A percentile compares a stretch with the other conserved stretches of the same genome.
These are phyloP conservation scores for Latrodectus geometricus DNA, from an alignment of 1,140 invertebrate species.

Conservation along the genomic window DNA sequence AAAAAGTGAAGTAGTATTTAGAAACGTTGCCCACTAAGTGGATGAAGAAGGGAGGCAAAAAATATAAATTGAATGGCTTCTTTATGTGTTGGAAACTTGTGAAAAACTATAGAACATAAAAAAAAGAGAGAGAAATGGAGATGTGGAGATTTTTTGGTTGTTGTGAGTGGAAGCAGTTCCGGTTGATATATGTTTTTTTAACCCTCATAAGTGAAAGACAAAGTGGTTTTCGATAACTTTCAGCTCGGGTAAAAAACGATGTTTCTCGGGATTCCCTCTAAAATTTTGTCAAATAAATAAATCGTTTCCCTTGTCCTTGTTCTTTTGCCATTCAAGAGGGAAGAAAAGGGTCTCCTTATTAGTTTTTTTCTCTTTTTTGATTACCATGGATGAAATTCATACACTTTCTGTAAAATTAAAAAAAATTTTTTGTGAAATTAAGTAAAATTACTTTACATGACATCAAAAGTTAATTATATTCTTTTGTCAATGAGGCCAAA, in stretches of 20 bases:
- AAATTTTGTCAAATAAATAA: conserved; percentile 33
- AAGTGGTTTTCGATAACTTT: conserved; percentile 62
- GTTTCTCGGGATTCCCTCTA: background rate
- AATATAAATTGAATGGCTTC: background rate
- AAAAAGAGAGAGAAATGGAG: conserved; percentile 9
- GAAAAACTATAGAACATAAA: background rate
- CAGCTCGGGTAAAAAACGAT: conserved; percentile 6
- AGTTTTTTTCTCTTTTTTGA: too few relatives aligned
- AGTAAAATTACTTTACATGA: too few relatives aligned
- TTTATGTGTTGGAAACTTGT: background rate
- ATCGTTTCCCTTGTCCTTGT: background rate
- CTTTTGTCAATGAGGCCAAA: too few relatives aligned
- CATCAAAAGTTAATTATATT: too few relatives aligned
- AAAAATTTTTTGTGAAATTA: too few relatives aligned
- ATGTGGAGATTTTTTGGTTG: background rate
- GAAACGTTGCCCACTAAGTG: conserved; percentile 44
- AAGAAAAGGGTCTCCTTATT: too few relatives aligned
- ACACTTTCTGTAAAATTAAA: too few relatives aligned
- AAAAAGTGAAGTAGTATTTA: conserved; percentile 58
- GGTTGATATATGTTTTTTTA: background rate
- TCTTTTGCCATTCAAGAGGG: background rate
- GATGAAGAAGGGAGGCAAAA: conserved; percentile 12
- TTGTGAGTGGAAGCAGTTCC: background rate
- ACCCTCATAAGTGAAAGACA: conserved; percentile 54
- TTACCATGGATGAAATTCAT: too few relatives aligned